These are phyloP conservation scores for Myotis brandtii DNA, from an alignment of 2,113 vertebrate species.

Conservation along the genomic window DNA sequence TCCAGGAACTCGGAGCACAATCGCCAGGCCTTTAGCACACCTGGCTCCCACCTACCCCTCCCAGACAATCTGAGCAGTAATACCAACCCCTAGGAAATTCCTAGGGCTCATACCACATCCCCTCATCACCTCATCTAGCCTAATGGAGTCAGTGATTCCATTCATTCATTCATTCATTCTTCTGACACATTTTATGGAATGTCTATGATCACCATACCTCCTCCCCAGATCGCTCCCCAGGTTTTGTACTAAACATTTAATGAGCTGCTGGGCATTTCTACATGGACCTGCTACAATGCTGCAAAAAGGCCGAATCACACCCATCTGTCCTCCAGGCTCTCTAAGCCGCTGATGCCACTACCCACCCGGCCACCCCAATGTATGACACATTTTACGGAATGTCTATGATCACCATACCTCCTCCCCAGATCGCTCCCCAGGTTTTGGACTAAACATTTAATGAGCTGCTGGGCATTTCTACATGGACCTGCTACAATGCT, in stretches of 20 bases:
- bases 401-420: fast-evolving
- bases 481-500: background rate
- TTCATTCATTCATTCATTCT: background rate
- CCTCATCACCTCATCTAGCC: background rate
- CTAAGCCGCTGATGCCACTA: background rate
- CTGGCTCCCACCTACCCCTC: background rate
- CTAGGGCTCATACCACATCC: background rate
- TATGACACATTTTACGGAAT: too few species aligned
- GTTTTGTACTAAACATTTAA: background rate
- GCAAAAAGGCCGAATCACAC: background rate
- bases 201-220: background rate
- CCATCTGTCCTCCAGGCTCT: background rate
- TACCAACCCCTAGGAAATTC: background rate
- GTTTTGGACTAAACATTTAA: background rate
- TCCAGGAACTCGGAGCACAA: background rate
- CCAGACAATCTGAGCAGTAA: background rate
- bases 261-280: background rate
- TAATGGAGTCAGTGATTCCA: background rate
- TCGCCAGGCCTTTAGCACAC: background rate
- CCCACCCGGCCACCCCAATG: too few species aligned
- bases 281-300: background rate
- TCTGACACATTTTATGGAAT: background rate
- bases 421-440: background rate
- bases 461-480: background rate
- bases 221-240: background rate